These are phyloP conservation scores for Dendroctonus valens DNA, from an alignment of 1,140 invertebrate genomes.

Conservation along the genomic window DNA sequence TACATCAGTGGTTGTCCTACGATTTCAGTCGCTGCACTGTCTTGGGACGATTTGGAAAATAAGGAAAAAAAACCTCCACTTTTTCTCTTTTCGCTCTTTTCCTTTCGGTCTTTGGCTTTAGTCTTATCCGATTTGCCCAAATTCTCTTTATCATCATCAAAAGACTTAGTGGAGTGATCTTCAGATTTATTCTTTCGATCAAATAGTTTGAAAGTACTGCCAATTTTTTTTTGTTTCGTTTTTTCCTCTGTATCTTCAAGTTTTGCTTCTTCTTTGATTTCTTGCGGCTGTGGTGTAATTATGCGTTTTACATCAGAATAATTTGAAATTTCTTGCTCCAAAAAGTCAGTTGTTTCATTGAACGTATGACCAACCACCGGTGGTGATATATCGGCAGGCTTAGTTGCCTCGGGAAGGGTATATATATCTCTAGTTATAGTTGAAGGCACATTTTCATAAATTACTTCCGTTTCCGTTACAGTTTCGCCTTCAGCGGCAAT, in stretches of 20 bases:
- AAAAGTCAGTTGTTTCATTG: constrained; percentile 18
- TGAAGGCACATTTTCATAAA: constrained; percentile 25
- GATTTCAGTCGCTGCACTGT: constrained; percentile 6
- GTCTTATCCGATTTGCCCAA: neutral
- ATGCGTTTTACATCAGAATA: constrained; percentile 27
- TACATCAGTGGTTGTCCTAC: constrained; percentile 9
- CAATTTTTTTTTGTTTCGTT: constrained; percentile 28
- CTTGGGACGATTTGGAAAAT: constrained; percentile 32
- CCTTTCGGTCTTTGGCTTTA: constrained; percentile 23
- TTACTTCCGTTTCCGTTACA: constrained; percentile 22
- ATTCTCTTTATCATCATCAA: constrained; percentile 23
- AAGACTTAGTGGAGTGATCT: neutral
- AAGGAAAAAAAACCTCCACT: constrained; percentile 23
- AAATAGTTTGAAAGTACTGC: constrained; percentile 33
- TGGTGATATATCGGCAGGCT: neutral
- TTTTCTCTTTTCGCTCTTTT: constrained; percentile 29
- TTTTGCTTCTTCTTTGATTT: too few species aligned
- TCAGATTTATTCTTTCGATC: constrained; percentile 20
- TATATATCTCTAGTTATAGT: constrained; percentile 21
- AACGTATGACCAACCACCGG: neutral
- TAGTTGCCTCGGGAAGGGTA: neutral
- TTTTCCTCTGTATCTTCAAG: constrained; percentile 13
- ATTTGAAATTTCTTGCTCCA: constrained; percentile 27
- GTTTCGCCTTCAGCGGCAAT: constrained; percentile 14
- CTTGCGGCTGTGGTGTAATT: constrained; percentile 7